Evolutionary conservation across 2,797 vertebrate genomes (phyloP).

Genomic region (Rhinella marina): DNA sequence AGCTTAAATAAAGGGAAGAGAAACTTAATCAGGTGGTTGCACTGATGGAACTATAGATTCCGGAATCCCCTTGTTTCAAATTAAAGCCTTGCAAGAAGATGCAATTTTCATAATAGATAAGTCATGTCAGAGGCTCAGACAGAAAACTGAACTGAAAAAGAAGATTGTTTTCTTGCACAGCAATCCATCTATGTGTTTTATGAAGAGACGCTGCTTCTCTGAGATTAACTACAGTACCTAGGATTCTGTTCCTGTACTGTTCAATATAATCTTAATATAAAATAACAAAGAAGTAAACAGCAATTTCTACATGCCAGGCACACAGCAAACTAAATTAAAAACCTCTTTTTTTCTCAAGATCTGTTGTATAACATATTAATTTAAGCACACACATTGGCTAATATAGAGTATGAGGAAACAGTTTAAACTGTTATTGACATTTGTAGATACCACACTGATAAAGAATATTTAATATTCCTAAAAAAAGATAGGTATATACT

Average conservation of each 20-base stretch:
- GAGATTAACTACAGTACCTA: slow-evolving; percentile 54
- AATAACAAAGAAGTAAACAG: slow-evolving; percentile 21
- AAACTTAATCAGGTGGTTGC: slow-evolving; percentile 32
- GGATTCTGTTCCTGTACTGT: slow-evolving; percentile 24
- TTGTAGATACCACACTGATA: background rate
- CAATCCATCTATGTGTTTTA: slow-evolving; percentile 59
- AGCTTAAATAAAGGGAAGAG: slow-evolving; percentile 6
- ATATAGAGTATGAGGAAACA: background rate
- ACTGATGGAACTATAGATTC: slow-evolving; percentile 38
- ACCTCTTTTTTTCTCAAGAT: background rate
- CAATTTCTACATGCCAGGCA: background rate
- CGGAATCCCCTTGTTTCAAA: slow-evolving; percentile 49
- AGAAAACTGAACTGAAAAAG: slow-evolving; percentile 50
- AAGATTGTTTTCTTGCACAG: slow-evolving; percentile 58
- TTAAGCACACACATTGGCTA: background rate
- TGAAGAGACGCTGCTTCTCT: slow-evolving; percentile 48
- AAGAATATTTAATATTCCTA: no score
- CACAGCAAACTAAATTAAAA: background rate
- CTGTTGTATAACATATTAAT: background rate
- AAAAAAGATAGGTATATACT: background rate
- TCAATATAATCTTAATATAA: slow-evolving; percentile 32
- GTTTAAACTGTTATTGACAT: background rate
- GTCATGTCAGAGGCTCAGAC: slow-evolving; percentile 54
- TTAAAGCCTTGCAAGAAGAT: slow-evolving; percentile 56
- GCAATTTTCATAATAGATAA: slow-evolving; percentile 62